Base-by-base conservation (phyloP, 2,888 invertebrate species). In the Biston stratarius region DNA sequence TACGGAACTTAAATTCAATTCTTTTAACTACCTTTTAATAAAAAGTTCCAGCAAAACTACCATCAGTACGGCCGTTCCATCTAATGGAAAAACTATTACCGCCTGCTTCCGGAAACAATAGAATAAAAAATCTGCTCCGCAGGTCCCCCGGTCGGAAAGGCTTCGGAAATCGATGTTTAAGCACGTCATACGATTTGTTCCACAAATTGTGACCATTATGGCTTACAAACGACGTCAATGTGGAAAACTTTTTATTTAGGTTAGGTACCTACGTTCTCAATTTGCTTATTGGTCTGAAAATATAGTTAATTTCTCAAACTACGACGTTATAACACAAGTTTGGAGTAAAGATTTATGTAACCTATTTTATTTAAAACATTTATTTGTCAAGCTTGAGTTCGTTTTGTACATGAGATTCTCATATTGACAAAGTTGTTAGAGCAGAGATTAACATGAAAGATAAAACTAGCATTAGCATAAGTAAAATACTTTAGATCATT, bases 51-150 rank as follows among this genome's bases (percentile, higher is more conserved):
- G 48, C 38, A 55, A 53, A 69, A 42, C 74, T 78, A 74, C 77
- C 80, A 82, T 83, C 81, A 80, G 80, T 72, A 74, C 76, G 73
- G 72, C 79, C 77, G 75, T 82, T 78, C 70, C 44, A 70, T 75
- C 72, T 86, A 85, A 87, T 86, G 83, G 82, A 84, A 83, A 84
- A 86, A 83, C 84, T 84, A 86, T 86, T 84, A 84, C 77, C 76
- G 77, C 69, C 74, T 74, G 74, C 63, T 78, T 73, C 72, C 70
- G 76, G 73, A 77, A 79, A 81, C 80, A 84, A 82, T 80, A 71
- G 76, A 73, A 78, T 78, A 80, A 80, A 74, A 72, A 73, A 67
- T 72, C 70, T 61, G 62, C 57, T 71, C 66, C 34, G 55, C 68
- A 63, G 69, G 66, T 71, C 69, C 56, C 63, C 60, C 56, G 58